Base-by-base conservation (phyloP, 1,140 invertebrate species). In the Cyrtorhinus lividipennis region DNA sequence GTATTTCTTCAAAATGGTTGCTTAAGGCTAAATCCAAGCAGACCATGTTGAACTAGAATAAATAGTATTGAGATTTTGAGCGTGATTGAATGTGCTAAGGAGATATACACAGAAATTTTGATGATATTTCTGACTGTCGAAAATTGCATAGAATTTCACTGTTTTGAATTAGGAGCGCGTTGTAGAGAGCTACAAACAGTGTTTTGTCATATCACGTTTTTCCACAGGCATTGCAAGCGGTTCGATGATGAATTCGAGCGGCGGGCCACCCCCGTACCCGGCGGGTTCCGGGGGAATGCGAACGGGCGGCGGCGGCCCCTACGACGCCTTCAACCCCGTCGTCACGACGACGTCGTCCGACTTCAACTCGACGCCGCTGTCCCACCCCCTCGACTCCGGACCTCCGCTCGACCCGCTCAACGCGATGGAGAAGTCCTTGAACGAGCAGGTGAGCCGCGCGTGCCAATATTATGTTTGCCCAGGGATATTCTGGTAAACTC, bases 401-500 rank as follows among this genome's bases (percentile, higher is more conserved):
- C 90, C 88, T 71, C 64, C 64, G 30, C 76, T 93, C 48, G 90
- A 93, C 75, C 87, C 90, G 24, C 77, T 93, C 0, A 92, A 90
- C 73, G 88, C 90, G 26, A 92, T 93, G 85, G 90, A 93, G 71
- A 92, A 92, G 72, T 86, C 86, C 66, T 76, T 94, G 2, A 91
- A 87, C 73, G 90, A 92, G 75, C 89, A 92, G 81, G 87, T 91
- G 78, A 69, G 69, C n/a, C n/a, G n/a, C n/a, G n/a, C n/a, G 48
- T 18, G 64, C 59, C 48, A 58, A 62, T 26, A 15, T 38, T 20
- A 38, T 20, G 23, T 2, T 2, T n/a, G n/a, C n/a, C n/a, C n/a
- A n/a, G n/a, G n/a, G n/a, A n/a, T n/a, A n/a, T n/a, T n/a, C n/a
- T n/a, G n/a, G n/a, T n/a, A n/a, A n/a, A n/a, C n/a, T n/a, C n/a